These are phyloP conservation scores for Lordiphosa stackelbergi DNA, from an alignment of 1,140 invertebrate species.

Conservation along the genomic window DNA sequence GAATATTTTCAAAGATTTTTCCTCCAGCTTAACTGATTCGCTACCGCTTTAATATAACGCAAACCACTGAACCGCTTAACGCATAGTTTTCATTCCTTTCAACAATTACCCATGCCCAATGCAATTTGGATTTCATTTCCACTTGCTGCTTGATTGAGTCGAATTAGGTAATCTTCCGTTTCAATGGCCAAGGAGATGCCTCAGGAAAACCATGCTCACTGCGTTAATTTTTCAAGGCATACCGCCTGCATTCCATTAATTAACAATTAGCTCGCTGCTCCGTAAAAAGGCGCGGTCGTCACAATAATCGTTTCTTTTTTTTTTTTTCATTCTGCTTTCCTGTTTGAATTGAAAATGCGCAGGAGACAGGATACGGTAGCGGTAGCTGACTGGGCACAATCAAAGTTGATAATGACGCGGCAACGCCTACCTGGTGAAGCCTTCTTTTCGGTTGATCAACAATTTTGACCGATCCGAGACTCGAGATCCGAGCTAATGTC, in stretches of 20 bases:
- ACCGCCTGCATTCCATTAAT: conserved; percentile 67
- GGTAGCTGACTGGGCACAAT: conserved; percentile 35
- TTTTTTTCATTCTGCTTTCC: conserved; percentile 35
- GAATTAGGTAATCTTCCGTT: conserved; percentile 22
- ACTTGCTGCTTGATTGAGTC: conserved; percentile 3
- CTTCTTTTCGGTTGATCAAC: conserved; percentile 20
- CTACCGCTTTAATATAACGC: too few relatives aligned
- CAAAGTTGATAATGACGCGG: conserved; percentile 62
- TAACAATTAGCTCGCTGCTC: conserved; percentile 53
- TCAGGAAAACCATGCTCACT: conserved; percentile 28
- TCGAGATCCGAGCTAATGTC: conserved; percentile 57
- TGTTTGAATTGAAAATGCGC: conserved; percentile 31
- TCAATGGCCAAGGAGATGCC: conserved; percentile 26
- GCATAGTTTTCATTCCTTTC: too few relatives aligned
- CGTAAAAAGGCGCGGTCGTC: background rate
- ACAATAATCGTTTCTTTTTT: background rate
- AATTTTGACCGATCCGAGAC: conserved; percentile 32
- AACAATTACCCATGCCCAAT: background rate
- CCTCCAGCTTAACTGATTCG: too few relatives aligned
- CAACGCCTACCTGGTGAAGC: conserved; percentile 40
- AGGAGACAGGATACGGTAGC: conserved; percentile 58
- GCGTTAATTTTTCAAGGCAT: conserved; percentile 20
- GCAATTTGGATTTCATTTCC: conserved; percentile 10
- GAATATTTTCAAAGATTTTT: too few relatives aligned
- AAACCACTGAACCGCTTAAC: too few relatives aligned